Conservation (phyloP, 2,888 invertebrate species). For the Aphodius granarius region DNA sequence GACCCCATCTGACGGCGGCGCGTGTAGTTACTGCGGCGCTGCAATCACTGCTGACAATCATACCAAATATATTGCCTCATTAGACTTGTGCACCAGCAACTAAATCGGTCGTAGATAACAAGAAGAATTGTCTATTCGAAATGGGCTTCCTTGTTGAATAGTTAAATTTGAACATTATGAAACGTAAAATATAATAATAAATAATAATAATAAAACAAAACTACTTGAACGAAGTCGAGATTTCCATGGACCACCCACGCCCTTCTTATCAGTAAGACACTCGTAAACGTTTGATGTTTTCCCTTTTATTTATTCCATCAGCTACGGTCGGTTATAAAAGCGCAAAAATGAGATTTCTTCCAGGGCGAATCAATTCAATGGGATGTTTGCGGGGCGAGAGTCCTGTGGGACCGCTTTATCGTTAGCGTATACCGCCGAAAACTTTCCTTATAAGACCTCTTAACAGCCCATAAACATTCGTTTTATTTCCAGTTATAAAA, state of each 20-base stretch:
- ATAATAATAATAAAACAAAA: too few species aligned
- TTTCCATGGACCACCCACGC: not conserved
- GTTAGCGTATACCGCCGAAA: constrained; percentile 8
- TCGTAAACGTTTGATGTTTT: not conserved
- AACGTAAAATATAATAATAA: too few species aligned
- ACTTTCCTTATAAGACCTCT: constrained; percentile 23
- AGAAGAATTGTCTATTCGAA: not conserved
- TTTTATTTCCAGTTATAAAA: constrained; percentile 26
- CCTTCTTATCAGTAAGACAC: not conserved
- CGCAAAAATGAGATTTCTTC: not conserved
- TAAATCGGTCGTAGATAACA: not conserved
- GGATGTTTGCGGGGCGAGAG: not conserved
- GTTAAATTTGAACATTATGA: too few species aligned
- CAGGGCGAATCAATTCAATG: not conserved
- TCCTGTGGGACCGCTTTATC: not conserved
- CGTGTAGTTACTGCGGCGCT: not conserved
- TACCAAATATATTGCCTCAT: not conserved
- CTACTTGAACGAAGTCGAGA: not conserved
- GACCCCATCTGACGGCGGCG: not conserved
- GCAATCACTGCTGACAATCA: not conserved
- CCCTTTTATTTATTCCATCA: not conserved
- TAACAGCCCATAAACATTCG: constrained; percentile 25
- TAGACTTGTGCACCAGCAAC: not conserved
- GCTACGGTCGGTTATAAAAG: not conserved
- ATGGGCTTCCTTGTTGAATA: not conserved